A percentile compares a stretch with the other conserved stretches of the same genome.
Evolutionary conservation across 2,113 vertebrate species (phyloP).

Genomic region (Ammodytes dubius): DNA sequence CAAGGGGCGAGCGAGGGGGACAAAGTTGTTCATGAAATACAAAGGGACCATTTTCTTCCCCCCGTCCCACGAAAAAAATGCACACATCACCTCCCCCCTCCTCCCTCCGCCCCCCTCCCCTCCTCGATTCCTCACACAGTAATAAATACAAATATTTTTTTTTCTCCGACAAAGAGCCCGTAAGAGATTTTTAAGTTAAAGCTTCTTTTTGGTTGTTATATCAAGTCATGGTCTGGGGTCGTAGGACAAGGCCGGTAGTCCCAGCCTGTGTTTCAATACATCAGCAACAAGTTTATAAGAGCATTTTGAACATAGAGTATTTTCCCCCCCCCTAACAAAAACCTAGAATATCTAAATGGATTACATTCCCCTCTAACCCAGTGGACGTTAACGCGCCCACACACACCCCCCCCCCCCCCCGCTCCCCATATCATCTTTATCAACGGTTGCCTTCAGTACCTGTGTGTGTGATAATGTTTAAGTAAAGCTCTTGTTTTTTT

Average conservation of each 20-base stretch:
- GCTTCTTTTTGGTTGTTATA: conserved; percentile 91
- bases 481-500: conserved; percentile 15
- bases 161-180: conserved; percentile 75
- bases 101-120: too few species aligned
- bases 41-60: conserved; percentile 64
- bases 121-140: conserved; percentile 58
- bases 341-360: conserved; percentile 83
- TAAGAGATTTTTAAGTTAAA: conserved; percentile 85
- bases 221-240: conserved; percentile 84
- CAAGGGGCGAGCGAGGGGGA: conserved; percentile 36
- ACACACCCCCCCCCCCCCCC: background rate
- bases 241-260: conserved; percentile 63
- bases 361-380: conserved; percentile 82
- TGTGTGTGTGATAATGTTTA: conserved; percentile 10
- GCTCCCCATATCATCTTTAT: conserved; percentile 43
- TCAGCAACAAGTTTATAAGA: conserved; percentile 75
- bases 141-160: conserved; percentile 81
- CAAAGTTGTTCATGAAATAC: conserved; percentile 77
- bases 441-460: conserved; percentile 50
- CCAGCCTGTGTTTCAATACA: conserved; percentile 76
- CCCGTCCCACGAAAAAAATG: conserved; percentile 56
- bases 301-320: conserved; percentile 78
- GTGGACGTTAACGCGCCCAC: conserved; percentile 49
- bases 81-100: conserved; percentile 46
- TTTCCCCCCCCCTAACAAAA: conserved; percentile 76